Evolutionary conservation across 2,113 vertebrate genomes (phyloP), one percentile per base, ranked within the genome.

Genomic region (Anguilla rostrata): DNA sequence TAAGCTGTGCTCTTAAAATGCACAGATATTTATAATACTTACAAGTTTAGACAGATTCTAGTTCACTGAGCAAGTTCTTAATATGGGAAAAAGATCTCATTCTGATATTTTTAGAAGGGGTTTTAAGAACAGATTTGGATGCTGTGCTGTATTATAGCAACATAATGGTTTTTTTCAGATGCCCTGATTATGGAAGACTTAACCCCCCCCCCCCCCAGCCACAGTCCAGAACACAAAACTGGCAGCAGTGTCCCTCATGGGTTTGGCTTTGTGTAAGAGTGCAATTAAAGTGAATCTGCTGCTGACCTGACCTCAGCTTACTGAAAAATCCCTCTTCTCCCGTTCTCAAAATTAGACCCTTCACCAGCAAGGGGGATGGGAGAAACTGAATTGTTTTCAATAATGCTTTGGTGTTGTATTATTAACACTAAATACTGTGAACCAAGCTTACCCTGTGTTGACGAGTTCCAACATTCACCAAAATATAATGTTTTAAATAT

Each of bases 171-270:
- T 86, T 84, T 86, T 86, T 63, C 46, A 79, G 86, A 90, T 89
- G 86, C 43, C 56, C 87, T 85, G 88, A 88, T 90, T 90, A 87
- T 80, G 81, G 14, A 20, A 87, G 89, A 81, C 86, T 91, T 89
- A 90, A 22, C 22, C 18, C 18, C 87, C 84, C 87, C 78, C 11
- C 14, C 15, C 87, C 84, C 87, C 66, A 88, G 82, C 78, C 82
- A 87, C 81, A 43, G 63, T 43, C 56, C 85, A 85, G 87, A 56
- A 85, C 87, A 83, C 85, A 87, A 88, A 85, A 87, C 80, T 85
- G 63, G n/a, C 46, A 83, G 82, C 14, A 11, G 39, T 82, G 84
- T 79, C 84, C 85, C 80, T 86, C 49, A 87, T 85, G 85, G 87
- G 83, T 87, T 86, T 81, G 29, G 39, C 86, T 49, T 82, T 84